A percentile compares a stretch with the other conserved stretches of the same genome.
phyloP scores from a whole-genome alignment of 1,140 invertebrate species.

The Ceratina calcarata region DNA sequence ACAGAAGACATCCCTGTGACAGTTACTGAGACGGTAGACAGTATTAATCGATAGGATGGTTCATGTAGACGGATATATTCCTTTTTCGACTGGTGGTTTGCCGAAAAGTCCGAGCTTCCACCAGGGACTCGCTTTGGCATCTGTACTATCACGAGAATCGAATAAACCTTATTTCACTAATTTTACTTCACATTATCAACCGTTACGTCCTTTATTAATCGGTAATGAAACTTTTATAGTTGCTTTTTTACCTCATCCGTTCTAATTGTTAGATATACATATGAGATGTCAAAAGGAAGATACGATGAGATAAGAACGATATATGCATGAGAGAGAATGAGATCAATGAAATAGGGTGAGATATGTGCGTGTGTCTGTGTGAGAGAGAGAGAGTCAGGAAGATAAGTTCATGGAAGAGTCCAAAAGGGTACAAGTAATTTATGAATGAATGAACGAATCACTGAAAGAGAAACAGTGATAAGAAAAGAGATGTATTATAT shows the following conservation, averaged over 20 bases:
- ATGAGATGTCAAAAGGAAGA: not conserved
- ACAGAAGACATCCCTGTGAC: not conserved
- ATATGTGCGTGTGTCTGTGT: not conserved
- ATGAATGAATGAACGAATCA: constrained; percentile 4
- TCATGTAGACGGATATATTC: constrained; percentile 81
- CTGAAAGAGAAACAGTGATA: not conserved
- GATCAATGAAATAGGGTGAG: too few species aligned
- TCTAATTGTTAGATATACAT: not conserved
- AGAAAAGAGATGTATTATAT: not conserved
- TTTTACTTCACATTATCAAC: constrained; percentile 75
- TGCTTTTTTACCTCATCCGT: not conserved
- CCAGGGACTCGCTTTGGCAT: constrained; percentile 88
- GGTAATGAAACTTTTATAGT: constrained; percentile 67
- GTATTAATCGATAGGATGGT: constrained; percentile 71
- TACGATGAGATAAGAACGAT: not conserved
- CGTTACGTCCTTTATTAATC: constrained; percentile 75
- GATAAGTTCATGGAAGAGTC: constrained; percentile 7
- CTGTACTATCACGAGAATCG: constrained; percentile 74
- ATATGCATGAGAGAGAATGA: not conserved
- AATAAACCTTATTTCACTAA: constrained; percentile 67
- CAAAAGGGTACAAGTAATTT: not conserved
- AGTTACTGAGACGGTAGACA: not conserved
- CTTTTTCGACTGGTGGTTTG: constrained; percentile 83
- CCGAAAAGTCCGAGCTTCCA: constrained; percentile 93
- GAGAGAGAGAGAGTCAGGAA: not conserved